phyloP scores from a whole-genome alignment of 35 echinoderm and acorn worm genomes.

The Apostichopus parvimensis region DNA sequence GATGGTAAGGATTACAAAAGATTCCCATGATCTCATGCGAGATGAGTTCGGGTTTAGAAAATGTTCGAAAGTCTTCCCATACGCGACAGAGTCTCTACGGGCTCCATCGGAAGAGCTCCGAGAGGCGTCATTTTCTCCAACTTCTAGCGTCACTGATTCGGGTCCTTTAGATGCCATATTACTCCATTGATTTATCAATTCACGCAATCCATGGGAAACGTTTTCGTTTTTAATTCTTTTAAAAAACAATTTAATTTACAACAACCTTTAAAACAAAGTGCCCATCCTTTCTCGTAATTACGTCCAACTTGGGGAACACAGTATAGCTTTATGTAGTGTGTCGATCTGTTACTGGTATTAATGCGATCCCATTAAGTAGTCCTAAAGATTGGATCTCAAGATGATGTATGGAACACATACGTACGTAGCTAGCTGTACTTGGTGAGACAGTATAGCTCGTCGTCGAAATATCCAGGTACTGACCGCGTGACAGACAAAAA shows the following conservation, averaged over 20 bases:
- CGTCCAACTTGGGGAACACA: no score
- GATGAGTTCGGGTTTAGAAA: slow-evolving; percentile 75
- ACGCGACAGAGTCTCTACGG: slow-evolving; percentile 37
- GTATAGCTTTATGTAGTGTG: no score
- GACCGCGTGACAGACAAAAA: background rate
- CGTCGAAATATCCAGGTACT: background rate
- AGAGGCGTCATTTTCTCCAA: slow-evolving; percentile 58
- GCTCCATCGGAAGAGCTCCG: slow-evolving; percentile 67
- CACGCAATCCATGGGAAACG: background rate
- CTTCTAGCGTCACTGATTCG: slow-evolving; percentile 74
- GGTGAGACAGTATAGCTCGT: no score
- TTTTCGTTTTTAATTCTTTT: no score
- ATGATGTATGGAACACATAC: no score
- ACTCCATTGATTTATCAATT: background rate
- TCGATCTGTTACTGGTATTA: no score
- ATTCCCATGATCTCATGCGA: slow-evolving; percentile 91
- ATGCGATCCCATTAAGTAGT: no score
- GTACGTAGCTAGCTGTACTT: no score
- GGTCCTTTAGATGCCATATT: slow-evolving; percentile 59
- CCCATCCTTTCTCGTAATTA: no score
- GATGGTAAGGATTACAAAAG: slow-evolving; percentile 79
- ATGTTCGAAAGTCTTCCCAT: slow-evolving; percentile 40
- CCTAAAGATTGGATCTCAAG: no score
- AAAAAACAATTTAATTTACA: no score
- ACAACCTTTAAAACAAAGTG: no score